Percentiles rank a stretch among this genome's conserved stretches.
Evolutionary conservation across 2,888 invertebrate species (phyloP).

Genomic region (Protula sp.): DNA sequence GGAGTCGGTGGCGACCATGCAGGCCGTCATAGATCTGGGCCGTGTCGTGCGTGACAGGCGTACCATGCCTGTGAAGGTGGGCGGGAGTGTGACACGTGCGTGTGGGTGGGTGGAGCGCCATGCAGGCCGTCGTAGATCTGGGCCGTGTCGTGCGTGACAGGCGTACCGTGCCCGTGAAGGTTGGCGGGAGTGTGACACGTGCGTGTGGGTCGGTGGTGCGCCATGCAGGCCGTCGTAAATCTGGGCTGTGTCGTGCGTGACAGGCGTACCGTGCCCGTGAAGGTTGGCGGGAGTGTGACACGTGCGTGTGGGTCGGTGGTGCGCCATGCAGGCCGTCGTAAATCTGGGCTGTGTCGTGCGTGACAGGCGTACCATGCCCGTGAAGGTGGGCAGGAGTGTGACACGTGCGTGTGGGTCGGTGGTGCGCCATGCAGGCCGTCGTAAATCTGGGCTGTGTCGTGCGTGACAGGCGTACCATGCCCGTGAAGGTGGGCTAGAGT

Average conservation of each 20-base stretch:
- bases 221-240: conserved; percentile 94
- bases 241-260: conserved; percentile 88
- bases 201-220: too few species aligned
- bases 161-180: conserved; percentile 85
- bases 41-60: conserved; percentile 87
- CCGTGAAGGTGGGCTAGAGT: too few species aligned
- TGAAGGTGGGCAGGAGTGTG: conserved; percentile 73
- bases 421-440: too few species aligned
- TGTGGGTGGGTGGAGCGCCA: too few species aligned
- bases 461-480: too few species aligned
- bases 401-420: too few species aligned
- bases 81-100: too few species aligned
- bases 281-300: too few species aligned
- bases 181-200: too few species aligned
- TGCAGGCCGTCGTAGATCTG: conserved; percentile 93
- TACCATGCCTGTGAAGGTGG: conserved; percentile 80
- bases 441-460: too few species aligned
- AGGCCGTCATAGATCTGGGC: conserved; percentile 88
- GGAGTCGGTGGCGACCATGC: conserved; percentile 84
- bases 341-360: conserved; percentile 88
- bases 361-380: conserved; percentile 86
- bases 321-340: conserved; percentile 89
- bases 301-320: too few species aligned
- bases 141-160: conserved; percentile 89
- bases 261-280: conserved; percentile 85